Evolutionary conservation across 2,888 invertebrate species (phyloP).

Genomic region (Pycnomerus fuliginosus): DNA sequence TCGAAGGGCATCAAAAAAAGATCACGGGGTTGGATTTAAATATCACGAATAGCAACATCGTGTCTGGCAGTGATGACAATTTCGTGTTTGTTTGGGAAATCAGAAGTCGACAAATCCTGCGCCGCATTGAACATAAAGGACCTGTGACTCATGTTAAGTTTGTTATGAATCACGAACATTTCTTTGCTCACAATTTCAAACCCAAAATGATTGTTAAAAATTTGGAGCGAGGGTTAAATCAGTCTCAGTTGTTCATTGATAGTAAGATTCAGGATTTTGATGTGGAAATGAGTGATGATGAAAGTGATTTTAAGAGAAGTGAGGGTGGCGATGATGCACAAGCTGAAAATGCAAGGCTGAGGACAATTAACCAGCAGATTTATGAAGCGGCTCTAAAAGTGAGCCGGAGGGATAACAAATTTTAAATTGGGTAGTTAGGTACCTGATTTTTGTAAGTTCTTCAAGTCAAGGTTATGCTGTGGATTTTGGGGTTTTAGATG

Average conservation of each 20-base stretch:
- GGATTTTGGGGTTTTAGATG: background rate
- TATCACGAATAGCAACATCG: constrained; percentile 66
- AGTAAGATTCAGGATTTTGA: constrained; percentile 52
- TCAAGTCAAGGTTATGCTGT: background rate
- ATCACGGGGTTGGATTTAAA: constrained; percentile 74
- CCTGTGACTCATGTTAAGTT: constrained; percentile 71
- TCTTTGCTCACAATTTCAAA: constrained; percentile 60
- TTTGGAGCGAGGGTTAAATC: constrained; percentile 65
- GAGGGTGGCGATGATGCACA: constrained; percentile 40
- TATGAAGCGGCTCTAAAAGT: constrained; percentile 49
- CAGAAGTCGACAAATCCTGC: constrained; percentile 70
- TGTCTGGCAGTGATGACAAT: constrained; percentile 76
- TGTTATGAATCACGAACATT: constrained; percentile 60
- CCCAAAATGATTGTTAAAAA: constrained; percentile 60
- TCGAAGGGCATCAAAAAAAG: constrained; percentile 66
- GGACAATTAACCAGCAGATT: constrained; percentile 60
- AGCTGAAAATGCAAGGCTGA: constrained; percentile 58
- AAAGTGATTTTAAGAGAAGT: constrained; percentile 22
- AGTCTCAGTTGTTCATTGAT: constrained; percentile 56
- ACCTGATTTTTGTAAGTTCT: background rate
- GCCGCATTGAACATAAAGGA: constrained; percentile 72
- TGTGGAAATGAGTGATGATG: constrained; percentile 38
- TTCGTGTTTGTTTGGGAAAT: constrained; percentile 81
- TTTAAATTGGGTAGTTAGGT: constrained; percentile 1
- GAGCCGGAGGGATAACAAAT: constrained; percentile 18